These are phyloP conservation scores for Meandrina meandrites DNA, from an alignment of 92 coral and sea anemone species.

Conservation along the genomic window DNA sequence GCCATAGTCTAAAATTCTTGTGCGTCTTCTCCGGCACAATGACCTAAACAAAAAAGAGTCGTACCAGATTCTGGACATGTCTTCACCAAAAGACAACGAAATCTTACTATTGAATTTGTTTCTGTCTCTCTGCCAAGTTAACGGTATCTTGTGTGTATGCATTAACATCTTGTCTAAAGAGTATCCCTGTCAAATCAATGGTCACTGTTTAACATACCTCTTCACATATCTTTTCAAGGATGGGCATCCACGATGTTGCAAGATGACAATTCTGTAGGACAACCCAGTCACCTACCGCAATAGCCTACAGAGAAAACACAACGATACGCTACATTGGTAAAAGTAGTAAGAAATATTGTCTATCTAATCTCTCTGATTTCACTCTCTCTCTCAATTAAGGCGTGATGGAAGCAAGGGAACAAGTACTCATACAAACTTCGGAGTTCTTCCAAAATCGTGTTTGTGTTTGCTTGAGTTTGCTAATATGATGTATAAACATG, in stretches of 20 bases:
- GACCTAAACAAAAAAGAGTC: slow-evolving; percentile 49
- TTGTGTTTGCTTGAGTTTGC: no score
- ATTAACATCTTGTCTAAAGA: no score
- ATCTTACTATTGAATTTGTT: background rate
- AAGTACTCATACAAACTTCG: no score
- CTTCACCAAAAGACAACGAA: background rate
- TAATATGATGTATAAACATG: background rate
- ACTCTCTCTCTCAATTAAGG: no score
- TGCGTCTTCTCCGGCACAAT: slow-evolving; percentile 93
- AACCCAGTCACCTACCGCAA: slow-evolving; percentile 91
- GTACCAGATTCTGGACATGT: background rate
- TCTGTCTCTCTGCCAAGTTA: background rate
- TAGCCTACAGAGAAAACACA: slow-evolving; percentile 70
- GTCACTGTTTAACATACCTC: no score
- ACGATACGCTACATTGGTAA: background rate
- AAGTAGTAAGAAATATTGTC: background rate
- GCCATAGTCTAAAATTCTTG: slow-evolving; percentile 87
- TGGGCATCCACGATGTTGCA: slow-evolving; percentile 96
- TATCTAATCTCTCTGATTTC: background rate
- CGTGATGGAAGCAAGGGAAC: no score
- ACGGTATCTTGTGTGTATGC: no score
- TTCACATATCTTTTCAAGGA: slow-evolving; percentile 93
- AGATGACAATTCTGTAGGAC: slow-evolving; percentile 96
- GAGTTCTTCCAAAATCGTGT: no score
- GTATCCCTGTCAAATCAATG: no score